Evolutionary conservation across 2,888 invertebrate genomes (phyloP).

Genomic region (Yponomeuta cagnagella): DNA sequence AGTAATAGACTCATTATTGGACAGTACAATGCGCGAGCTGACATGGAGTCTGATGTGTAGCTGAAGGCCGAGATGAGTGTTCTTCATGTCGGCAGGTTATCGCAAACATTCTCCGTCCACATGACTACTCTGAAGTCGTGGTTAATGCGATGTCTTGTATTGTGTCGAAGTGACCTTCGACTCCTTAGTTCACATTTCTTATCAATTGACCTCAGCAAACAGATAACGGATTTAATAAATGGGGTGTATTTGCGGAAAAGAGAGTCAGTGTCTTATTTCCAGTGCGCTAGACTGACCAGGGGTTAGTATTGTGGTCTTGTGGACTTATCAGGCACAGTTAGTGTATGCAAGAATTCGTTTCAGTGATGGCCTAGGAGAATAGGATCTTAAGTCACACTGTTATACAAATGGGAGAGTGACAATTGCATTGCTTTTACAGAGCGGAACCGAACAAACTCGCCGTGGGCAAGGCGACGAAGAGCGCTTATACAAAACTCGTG

Average conservation of each 20-base stretch:
- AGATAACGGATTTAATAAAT: conserved; percentile 65
- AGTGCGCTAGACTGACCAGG: conserved; percentile 40
- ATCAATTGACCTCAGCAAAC: conserved; percentile 47
- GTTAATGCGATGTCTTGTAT: conserved; percentile 52
- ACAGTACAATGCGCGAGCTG: background rate
- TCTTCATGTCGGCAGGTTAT: conserved; percentile 54
- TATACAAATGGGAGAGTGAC: background rate
- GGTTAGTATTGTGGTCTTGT: background rate
- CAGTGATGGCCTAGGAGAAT: background rate
- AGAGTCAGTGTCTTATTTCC: conserved; percentile 31
- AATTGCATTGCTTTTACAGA: conserved; percentile 39
- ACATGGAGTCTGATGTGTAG: background rate
- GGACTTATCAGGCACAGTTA: background rate
- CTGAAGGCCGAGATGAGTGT: conserved; percentile 2
- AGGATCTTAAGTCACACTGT: background rate
- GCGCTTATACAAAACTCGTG: conserved; percentile 54
- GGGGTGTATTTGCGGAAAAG: conserved; percentile 16
- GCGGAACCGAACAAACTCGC: conserved; percentile 59
- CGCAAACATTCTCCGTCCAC: conserved; percentile 52
- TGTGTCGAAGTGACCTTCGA: conserved; percentile 60
- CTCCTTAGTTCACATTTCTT: conserved; percentile 51
- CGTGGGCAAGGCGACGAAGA: conserved; percentile 66
- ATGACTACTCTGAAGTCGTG: conserved; percentile 40
- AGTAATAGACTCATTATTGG: background rate
- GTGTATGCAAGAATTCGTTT: background rate